Evolutionary conservation across 2,113 vertebrate genomes (phyloP), one percentile per base, ranked within the genome.

Genomic region (Callithrix jacchus): DNA sequence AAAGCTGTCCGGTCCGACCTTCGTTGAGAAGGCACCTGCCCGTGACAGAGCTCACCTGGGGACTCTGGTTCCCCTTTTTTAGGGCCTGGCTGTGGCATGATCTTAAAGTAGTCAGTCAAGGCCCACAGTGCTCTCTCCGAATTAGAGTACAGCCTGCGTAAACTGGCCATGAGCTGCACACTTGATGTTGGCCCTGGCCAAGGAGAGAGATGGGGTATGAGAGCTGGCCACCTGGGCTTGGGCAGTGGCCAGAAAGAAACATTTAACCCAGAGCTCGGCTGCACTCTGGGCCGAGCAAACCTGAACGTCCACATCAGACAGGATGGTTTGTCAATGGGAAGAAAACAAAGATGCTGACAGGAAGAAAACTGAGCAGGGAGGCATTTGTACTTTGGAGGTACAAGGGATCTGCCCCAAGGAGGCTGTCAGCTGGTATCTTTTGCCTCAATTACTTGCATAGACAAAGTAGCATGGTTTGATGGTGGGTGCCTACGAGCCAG

Each of bases 301-400:
- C 47, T n/a, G n/a, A 77, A 52, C 0, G 6, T 40, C 84, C 52
- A 56, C 21, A 52, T n/a, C 6, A 6, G 73, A 81, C 27, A 52
- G 54, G 80, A 23, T 32, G 40, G n/a, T 14, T 61, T 87, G 45
- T n/a, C 79, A 68, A 17, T 9, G n/a, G 37, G 42, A 81, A 73
- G 54, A 77, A n/a, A n/a, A 74, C n/a, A 68, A 68, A 81, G 96
- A 91, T 16, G 32, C 56, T 12, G 7, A 49, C 3, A 2, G 74
- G 54, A 45, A 81, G 86, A 74, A 49, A 32, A 54, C 6, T 0
- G 73, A 80, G 18, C 20, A 58, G 88, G 89, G 77, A 71, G 16
- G 54, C 32, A 4, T 47, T 70, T 92, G 95, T 93, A 70, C 96
- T 88, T 87, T 76, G 80, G 45, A 73, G 79, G 68, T 21, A 42